phyloP scores from a whole-genome alignment of 2,888 invertebrate genomes.

The Chymomyza procnemis region DNA sequence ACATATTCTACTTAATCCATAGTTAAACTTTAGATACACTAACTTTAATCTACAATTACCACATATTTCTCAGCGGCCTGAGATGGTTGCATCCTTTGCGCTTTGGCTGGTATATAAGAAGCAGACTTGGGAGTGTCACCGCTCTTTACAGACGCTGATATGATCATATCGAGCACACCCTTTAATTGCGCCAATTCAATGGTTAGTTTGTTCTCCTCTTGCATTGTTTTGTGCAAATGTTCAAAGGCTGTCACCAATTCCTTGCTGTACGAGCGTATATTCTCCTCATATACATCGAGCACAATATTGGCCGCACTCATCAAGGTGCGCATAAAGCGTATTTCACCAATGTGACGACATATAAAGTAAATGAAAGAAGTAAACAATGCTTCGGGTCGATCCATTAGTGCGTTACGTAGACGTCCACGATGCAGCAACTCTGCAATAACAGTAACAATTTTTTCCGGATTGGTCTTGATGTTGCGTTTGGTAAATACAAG shows the following conservation, averaged over 20 bases:
- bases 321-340: conserved; percentile 85
- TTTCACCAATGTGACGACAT: conserved; percentile 83
- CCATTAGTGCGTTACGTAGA: conserved; percentile 86
- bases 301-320: conserved; percentile 87
- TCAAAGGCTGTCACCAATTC: conserved; percentile 82
- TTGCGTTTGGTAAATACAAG: conserved; percentile 83
- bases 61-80: not conserved
- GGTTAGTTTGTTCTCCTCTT: conserved; percentile 84
- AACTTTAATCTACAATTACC: not conserved
- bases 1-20: no score
- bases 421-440: conserved; percentile 90
- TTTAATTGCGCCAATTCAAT: conserved; percentile 83
- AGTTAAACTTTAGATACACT: not conserved
- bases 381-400: conserved; percentile 84
- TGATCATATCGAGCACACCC: conserved; percentile 84
- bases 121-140: not conserved
- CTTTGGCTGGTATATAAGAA: not conserved
- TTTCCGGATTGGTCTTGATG: conserved; percentile 84
- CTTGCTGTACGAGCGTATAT: conserved; percentile 82
- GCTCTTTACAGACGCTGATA: conserved; percentile 54
- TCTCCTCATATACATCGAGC: conserved; percentile 86
- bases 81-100: not conserved
- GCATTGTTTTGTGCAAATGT: conserved; percentile 82
- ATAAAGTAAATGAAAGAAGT: conserved; percentile 86
- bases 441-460: conserved; percentile 88